Evolutionary conservation across 2,888 invertebrate species (phyloP).

Genomic region (Netelia virgata): DNA sequence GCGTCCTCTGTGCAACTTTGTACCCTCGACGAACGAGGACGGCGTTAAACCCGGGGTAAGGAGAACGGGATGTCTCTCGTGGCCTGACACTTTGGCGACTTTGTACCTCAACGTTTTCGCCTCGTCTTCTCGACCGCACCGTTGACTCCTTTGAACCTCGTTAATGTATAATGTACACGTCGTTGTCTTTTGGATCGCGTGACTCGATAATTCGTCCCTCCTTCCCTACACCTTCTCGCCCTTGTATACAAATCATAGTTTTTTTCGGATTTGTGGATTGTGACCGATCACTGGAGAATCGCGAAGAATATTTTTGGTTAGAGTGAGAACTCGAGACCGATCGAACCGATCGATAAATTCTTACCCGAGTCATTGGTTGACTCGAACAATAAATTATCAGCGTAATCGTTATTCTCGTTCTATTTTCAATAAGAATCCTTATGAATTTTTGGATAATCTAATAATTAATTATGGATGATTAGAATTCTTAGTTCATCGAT

Average conservation of each 20-base stretch:
- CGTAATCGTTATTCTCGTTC: too few relatives aligned
- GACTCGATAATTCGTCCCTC: constrained; percentile 22
- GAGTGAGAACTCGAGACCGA: too few relatives aligned
- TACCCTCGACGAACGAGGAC: too few relatives aligned
- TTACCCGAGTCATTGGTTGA: too few relatives aligned
- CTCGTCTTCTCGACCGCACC: constrained; percentile 74
- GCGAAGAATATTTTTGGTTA: too few relatives aligned
- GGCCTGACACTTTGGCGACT: constrained; percentile 56
- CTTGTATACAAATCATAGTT: neutral
- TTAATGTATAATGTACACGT: neutral
- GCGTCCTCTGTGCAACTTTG: constrained; percentile 14
- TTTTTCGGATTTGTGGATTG: neutral
- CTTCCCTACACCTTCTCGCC: constrained; percentile 8
- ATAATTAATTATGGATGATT: too few relatives aligned
- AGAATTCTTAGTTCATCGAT: too few relatives aligned
- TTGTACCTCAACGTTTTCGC: constrained; percentile 52
- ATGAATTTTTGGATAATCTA: too few relatives aligned
- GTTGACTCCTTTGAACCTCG: constrained; percentile 77
- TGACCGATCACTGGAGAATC: neutral
- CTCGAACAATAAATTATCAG: too few relatives aligned
- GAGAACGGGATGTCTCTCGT: neutral
- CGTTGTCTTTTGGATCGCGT: constrained; percentile 5
- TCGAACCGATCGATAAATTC: too few relatives aligned
- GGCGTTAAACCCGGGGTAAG: too few relatives aligned
- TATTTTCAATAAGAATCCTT: too few relatives aligned